Evolutionary conservation across 2,888 invertebrate species (phyloP).

Genomic region (Rhagium mordax): DNA sequence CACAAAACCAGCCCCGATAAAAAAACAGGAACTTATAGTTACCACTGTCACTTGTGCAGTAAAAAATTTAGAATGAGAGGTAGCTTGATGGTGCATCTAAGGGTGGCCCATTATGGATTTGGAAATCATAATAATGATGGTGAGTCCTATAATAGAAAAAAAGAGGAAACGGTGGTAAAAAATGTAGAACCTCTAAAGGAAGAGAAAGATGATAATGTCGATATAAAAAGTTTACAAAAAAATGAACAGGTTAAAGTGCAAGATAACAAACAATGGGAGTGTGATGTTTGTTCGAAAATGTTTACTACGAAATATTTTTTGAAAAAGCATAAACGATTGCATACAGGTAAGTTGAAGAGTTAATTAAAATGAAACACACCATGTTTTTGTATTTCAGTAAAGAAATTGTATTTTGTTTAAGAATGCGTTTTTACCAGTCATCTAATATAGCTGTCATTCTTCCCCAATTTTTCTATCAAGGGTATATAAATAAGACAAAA

Average conservation of each 20-base stretch:
- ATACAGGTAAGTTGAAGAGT: conserved; percentile 77
- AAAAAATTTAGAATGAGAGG: conserved; percentile 88
- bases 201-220: conserved; percentile 1
- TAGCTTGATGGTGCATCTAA: conserved; percentile 84
- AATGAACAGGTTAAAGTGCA: conserved; percentile 29
- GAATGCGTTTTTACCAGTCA: too few relatives aligned
- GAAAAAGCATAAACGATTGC: conserved; percentile 89
- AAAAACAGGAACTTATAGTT: conserved; percentile 67
- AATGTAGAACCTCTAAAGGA: conserved; percentile 1
- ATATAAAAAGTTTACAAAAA: conserved; percentile 11
- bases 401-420: not conserved
- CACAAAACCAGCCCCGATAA: conserved; percentile 71
- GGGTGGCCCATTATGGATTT: conserved; percentile 82
- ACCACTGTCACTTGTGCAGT: conserved; percentile 84
- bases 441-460: too few relatives aligned
- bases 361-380: not conserved
- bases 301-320: conserved; percentile 93
- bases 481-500: too few relatives aligned
- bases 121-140: conserved; percentile 51
- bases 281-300: conserved; percentile 86
- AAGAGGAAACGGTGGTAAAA: conserved; percentile 12
- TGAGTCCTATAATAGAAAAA: not conserved
- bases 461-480: too few relatives aligned
- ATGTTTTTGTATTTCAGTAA: not conserved
- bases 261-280: conserved; percentile 88